These are phyloP conservation scores for Cancer borealis DNA, from an alignment of 2,888 invertebrate species.

Conservation along the genomic window DNA sequence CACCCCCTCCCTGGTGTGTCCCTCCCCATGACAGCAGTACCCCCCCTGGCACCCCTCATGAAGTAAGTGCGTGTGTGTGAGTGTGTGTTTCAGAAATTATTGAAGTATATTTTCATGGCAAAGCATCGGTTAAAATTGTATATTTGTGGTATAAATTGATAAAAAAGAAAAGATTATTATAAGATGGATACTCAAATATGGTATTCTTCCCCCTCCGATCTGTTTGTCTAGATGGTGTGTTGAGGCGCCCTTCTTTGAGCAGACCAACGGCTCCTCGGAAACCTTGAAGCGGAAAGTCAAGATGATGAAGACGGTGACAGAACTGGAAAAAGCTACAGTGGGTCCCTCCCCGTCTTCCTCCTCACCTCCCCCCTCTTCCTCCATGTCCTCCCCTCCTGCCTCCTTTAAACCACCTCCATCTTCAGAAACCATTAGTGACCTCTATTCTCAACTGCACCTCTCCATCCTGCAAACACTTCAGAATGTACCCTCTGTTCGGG, in stretches of 20 bases:
- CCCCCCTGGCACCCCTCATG: slow-evolving; percentile 72
- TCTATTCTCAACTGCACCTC: slow-evolving; percentile 72
- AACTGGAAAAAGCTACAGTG: slow-evolving; percentile 48
- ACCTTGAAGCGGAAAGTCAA: not conserved
- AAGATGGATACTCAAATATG: too few relatives aligned
- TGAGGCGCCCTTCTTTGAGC: slow-evolving; percentile 70
- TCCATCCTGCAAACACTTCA: slow-evolving; percentile 73
- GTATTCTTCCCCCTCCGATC: not conserved
- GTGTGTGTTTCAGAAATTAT: not conserved
- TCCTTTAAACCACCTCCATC: not conserved
- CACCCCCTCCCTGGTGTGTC: slow-evolving; percentile 72
- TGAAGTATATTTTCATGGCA: not conserved
- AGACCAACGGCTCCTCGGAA: not conserved
- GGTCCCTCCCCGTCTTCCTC: not conserved
- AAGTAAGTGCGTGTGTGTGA: slow-evolving; percentile 64
- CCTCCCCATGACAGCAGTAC: slow-evolving; percentile 74
- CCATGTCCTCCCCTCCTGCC: not conserved
- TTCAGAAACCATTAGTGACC: slow-evolving; percentile 41
- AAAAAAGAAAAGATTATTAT: too few relatives aligned
- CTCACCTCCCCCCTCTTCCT: not conserved
- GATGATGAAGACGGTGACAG: slow-evolving; percentile 37
- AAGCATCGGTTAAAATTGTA: not conserved
- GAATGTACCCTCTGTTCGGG: slow-evolving; percentile 71
- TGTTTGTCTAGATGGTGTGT: slow-evolving; percentile 65
- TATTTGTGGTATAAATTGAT: too few relatives aligned